A percentile compares a stretch with the other conserved stretches of the same genome.
phyloP scores from a whole-genome alignment of 2,113 vertebrate species.

The Tapirus terrestris region DNA sequence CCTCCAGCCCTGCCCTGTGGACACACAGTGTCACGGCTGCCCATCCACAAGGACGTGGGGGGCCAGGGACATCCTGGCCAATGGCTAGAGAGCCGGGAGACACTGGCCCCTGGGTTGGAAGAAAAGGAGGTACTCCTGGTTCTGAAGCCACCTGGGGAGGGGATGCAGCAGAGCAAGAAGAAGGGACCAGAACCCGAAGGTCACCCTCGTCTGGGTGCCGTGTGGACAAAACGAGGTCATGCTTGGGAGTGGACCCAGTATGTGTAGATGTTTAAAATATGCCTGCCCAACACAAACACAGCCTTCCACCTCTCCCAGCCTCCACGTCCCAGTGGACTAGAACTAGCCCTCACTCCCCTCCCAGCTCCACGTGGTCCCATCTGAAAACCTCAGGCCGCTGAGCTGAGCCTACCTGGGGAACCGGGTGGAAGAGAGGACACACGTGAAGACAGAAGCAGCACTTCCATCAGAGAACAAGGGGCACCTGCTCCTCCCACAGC shows the following conservation, averaged over 20 bases:
- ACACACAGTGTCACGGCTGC: background rate
- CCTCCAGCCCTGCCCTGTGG: background rate
- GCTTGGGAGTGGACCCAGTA: too few relatives aligned
- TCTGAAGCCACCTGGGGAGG: background rate
- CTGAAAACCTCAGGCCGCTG: background rate
- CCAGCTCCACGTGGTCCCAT: too few relatives aligned
- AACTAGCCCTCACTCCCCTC: background rate
- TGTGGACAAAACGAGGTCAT: background rate
- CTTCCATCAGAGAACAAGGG: accelerated
- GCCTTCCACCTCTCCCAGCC: background rate
- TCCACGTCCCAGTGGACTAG: background rate
- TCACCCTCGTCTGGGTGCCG: accelerated
- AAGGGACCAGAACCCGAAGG: too few relatives aligned
- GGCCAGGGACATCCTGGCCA: accelerated
- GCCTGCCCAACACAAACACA: too few relatives aligned
- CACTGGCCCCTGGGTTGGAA: background rate
- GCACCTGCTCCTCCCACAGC: background rate
- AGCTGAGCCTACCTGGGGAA: background rate
- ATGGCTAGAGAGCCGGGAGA: background rate
- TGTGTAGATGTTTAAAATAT: accelerated
- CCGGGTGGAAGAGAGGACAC: too few relatives aligned
- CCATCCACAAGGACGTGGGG: accelerated
- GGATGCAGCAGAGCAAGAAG: too few relatives aligned
- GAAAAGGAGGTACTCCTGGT: background rate
- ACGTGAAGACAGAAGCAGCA: background rate